phyloP scores from a whole-genome alignment of 2,113 vertebrate species.

The Ranitomeya variabilis region DNA sequence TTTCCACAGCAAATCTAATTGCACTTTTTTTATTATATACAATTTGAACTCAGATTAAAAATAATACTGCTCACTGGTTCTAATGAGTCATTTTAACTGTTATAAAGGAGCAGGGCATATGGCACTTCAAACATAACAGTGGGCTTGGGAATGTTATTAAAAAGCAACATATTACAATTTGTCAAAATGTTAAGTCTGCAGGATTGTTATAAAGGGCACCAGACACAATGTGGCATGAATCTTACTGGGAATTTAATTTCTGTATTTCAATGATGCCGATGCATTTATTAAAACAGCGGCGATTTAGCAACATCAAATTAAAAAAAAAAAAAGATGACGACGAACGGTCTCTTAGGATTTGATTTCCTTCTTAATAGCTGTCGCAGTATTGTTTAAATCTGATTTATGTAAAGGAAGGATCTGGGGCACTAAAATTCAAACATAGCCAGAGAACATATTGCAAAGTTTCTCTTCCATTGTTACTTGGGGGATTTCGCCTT shows the following conservation, averaged over 20 bases:
- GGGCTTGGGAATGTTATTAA: conserved; percentile 18
- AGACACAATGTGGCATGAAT: conserved; percentile 28
- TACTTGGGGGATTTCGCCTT: conserved; percentile 45
- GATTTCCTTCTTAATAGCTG: conserved; percentile 29
- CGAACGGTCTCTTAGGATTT: conserved; percentile 7
- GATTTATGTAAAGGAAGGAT: conserved; percentile 48
- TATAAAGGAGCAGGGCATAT: conserved; percentile 21
- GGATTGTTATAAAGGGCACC: conserved; percentile 22
- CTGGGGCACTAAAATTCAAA: conserved; percentile 41
- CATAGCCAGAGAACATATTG: conserved; percentile 37
- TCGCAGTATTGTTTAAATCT: conserved; percentile 28
- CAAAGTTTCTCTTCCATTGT: conserved; percentile 38
- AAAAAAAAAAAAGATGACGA: not conserved
- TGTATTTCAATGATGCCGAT: conserved; percentile 4
- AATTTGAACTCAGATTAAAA: conserved; percentile 25
- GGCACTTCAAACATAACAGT: conserved; percentile 13
- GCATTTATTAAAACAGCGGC: conserved; percentile 27
- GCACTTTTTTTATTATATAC: not conserved
- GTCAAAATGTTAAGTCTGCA: conserved; percentile 19
- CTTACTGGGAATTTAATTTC: conserved; percentile 31
- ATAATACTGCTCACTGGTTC: not conserved
- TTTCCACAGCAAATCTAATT: conserved; percentile 11
- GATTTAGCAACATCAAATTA: conserved; percentile 42
- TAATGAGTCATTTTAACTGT: not conserved
- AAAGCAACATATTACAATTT: conserved; percentile 34